phyloP scores from a whole-genome alignment of 2,888 invertebrate species.

The Chaetoderma sp. region DNA sequence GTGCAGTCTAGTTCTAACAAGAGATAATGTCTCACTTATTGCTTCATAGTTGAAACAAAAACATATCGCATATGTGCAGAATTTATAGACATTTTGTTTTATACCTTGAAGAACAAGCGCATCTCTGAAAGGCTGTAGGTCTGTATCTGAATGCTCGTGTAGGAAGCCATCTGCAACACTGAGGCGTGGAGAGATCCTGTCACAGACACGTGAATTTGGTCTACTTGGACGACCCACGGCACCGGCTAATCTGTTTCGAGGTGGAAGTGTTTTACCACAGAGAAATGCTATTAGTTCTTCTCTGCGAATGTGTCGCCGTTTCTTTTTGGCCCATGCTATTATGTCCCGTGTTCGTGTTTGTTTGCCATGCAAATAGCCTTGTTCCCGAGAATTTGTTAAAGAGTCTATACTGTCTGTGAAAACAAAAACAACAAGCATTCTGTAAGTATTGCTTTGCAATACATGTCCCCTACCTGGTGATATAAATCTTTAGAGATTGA shows the following conservation, averaged over 20 bases:
- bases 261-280: slow-evolving; percentile 76
- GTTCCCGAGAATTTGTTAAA: slow-evolving; percentile 77
- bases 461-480: too few relatives aligned
- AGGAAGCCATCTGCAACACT: slow-evolving; percentile 11
- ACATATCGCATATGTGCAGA: not conserved
- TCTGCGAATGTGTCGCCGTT: slow-evolving; percentile 78
- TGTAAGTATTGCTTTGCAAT: not conserved
- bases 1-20: too few relatives aligned
- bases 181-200: slow-evolving; percentile 47
- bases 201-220: slow-evolving; percentile 30
- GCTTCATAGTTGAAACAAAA: not conserved
- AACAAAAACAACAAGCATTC: not conserved
- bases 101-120: slow-evolving; percentile 77
- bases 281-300: slow-evolving; percentile 84
- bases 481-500: too few relatives aligned
- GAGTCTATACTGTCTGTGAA: slow-evolving; percentile 79
- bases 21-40: not conserved
- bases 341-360: slow-evolving; percentile 82
- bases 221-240: not conserved
- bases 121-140: slow-evolving; percentile 81
- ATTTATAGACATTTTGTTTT: slow-evolving; percentile 13
- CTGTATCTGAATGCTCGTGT: slow-evolving; percentile 70
- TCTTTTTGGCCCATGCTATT: slow-evolving; percentile 81
- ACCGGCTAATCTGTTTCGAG: slow-evolving; percentile 54
- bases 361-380: slow-evolving; percentile 80